Percentiles rank a stretch among this genome's conserved stretches.
These are phyloP conservation scores for Netelia fuscicornis DNA, from an alignment of 2,888 invertebrate species.

Conservation along the genomic window DNA sequence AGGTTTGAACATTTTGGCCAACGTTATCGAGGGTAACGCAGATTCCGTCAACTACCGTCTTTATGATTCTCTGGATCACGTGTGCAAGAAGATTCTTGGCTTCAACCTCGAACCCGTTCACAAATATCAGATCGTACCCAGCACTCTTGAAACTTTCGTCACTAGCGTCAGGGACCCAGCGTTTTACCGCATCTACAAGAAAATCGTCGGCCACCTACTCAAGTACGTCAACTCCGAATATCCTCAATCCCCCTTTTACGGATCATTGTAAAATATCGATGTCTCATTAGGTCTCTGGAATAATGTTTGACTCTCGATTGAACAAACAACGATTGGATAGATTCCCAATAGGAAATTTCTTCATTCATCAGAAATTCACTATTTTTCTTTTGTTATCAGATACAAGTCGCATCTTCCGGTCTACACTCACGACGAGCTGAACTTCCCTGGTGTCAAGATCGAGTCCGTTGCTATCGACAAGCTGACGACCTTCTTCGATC, in stretches of 20 bases:
- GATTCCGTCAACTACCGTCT: conserved; percentile 83
- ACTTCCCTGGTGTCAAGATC: conserved; percentile 87
- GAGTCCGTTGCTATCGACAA: conserved; percentile 88
- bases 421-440: conserved; percentile 88
- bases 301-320: too few relatives aligned
- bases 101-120: conserved; percentile 78
- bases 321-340: too few relatives aligned
- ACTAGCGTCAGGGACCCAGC: conserved; percentile 89
- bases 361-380: background rate
- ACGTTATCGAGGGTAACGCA: conserved; percentile 85
- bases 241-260: too few relatives aligned
- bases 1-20: conserved; percentile 86
- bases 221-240: conserved; percentile 63
- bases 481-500: conserved; percentile 89
- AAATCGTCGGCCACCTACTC: conserved; percentile 86
- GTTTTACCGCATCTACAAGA: conserved; percentile 89
- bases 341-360: too few relatives aligned
- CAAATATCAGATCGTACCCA: conserved; percentile 85
- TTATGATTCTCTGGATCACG: conserved; percentile 86
- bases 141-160: conserved; percentile 88
- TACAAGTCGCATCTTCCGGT: conserved; percentile 86
- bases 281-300: too few relatives aligned
- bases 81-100: conserved; percentile 85
- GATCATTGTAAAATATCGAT: too few relatives aligned
- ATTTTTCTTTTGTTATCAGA: conserved; percentile 57